Conservation (phyloP, 37 sponge, comb jelly and placozoan genomes). For the Halisarca cf. caerulea region DNA sequence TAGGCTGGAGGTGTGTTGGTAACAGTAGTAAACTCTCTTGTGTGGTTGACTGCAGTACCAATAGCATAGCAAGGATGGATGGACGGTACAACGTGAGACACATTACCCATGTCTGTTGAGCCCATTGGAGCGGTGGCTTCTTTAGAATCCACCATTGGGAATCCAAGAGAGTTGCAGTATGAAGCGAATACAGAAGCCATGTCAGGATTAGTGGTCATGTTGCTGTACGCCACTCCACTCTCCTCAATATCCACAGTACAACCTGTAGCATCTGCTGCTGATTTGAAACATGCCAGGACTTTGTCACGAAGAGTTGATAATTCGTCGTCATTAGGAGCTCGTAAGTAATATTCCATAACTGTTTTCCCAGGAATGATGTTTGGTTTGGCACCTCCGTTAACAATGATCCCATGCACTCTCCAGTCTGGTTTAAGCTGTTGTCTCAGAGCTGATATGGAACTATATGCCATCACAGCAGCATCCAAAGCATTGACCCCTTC, state of each 20-base stretch:
- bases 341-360: constrained; percentile 47
- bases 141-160: not conserved
- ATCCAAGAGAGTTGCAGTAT: constrained; percentile 19
- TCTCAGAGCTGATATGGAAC: constrained; percentile 67
- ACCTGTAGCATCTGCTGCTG: constrained; percentile 80
- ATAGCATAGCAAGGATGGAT: constrained; percentile 83
- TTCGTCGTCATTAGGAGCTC: constrained; percentile 52
- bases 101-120: constrained; percentile 88
- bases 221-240: not conserved
- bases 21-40: constrained; percentile 64
- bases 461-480: constrained; percentile 88
- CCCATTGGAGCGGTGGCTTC: not conserved
- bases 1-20: constrained; percentile 68
- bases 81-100: constrained; percentile 74
- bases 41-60: constrained; percentile 67
- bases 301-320: constrained; percentile 31
- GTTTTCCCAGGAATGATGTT: constrained; percentile 76
- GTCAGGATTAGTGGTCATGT: constrained; percentile 41
- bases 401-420: constrained; percentile 77
- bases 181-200: constrained; percentile 41
- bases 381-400: constrained; percentile 66
- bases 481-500: constrained; percentile 85
- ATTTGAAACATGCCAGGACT: constrained; percentile 62
- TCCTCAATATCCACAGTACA: constrained; percentile 53
- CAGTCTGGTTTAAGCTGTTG: constrained; percentile 85